A percentile compares a stretch with the other conserved stretches of the same genome.
These are phyloP conservation scores for Onychomys arenicola DNA, from an alignment of 2,797 vertebrate species.

Conservation along the genomic window DNA sequence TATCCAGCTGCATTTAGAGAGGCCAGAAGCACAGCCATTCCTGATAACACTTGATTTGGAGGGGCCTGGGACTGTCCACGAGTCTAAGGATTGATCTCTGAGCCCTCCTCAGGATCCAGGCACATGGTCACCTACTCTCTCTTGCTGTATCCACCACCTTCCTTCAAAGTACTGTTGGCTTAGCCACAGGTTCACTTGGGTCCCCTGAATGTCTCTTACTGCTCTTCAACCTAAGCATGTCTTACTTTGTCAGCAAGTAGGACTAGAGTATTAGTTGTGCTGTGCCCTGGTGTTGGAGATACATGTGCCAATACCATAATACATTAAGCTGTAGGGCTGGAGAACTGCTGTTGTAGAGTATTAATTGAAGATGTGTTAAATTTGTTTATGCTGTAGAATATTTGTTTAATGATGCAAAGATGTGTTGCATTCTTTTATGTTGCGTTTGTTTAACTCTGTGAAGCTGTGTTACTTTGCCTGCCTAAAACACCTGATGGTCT, in stretches of 20 bases:
- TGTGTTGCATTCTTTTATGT: background rate
- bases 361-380: background rate
- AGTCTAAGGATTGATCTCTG: background rate
- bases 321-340: background rate
- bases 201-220: background rate
- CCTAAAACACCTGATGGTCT: background rate
- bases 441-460: background rate
- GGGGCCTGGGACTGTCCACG: accelerated
- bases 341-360: background rate
- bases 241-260: background rate
- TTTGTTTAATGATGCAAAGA: background rate
- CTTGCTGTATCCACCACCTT: accelerated
- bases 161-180: background rate
- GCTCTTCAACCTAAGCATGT: background rate
- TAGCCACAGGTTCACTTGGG: background rate
- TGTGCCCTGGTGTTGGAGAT: background rate
- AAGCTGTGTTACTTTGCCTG: background rate
- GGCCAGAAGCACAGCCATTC: accelerated
- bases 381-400: background rate
- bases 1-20: accelerated
- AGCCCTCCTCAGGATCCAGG: accelerated
- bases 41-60: background rate
- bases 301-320: background rate
- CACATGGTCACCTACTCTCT: background rate
- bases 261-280: background rate